Evolutionary conservation across 2,797 vertebrate species (phyloP).

Genomic region (Clarias pachynema): DNA sequence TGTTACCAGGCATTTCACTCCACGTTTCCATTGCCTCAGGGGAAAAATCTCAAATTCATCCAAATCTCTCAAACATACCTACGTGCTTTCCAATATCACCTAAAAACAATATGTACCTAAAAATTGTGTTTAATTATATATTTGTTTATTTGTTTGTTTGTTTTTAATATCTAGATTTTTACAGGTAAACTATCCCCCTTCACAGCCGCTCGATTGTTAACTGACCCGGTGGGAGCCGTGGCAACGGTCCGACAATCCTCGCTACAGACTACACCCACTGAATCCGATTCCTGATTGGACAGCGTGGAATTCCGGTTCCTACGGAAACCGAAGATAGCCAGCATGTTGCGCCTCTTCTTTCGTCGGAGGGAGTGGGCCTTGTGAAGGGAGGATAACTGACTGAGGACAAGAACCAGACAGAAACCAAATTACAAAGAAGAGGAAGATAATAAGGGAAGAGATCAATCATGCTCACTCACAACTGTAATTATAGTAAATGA

Average conservation of each 20-base stretch:
- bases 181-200: background rate
- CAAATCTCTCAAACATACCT: background rate
- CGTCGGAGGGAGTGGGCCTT: conserved; percentile 76
- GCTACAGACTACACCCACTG: conserved; percentile 47
- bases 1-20: background rate
- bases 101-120: background rate
- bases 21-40: background rate
- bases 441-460: background rate
- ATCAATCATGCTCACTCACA: background rate
- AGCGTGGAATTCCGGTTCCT: conserved; percentile 77
- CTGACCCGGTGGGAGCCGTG: conserved; percentile 47
- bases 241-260: conserved; percentile 56
- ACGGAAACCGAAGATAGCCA: conserved; percentile 80
- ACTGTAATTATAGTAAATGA: background rate
- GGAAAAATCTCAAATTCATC: background rate
- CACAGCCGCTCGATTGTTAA: background rate
- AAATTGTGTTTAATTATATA: background rate
- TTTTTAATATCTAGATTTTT: background rate
- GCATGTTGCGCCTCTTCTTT: conserved; percentile 78
- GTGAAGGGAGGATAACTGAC: conserved; percentile 78
- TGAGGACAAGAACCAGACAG: conserved; percentile 44
- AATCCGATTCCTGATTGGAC: conserved; percentile 75
- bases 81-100: background rate
- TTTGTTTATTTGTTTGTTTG: background rate
- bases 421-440: background rate